phyloP scores from a whole-genome alignment of 2,888 invertebrate species.

The Pterobdella sp. region DNA sequence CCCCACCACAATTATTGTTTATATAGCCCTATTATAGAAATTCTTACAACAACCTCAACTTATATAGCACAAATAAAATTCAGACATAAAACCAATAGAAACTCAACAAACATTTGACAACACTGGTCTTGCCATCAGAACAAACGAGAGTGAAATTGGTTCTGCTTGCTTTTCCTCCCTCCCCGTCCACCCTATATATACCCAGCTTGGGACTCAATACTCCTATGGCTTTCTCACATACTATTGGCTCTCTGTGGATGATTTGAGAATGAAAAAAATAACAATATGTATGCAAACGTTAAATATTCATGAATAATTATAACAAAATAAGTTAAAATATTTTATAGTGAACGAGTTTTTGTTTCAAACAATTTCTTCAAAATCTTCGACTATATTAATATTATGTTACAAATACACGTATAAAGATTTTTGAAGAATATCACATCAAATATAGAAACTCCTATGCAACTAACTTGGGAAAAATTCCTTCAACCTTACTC shows the following conservation, averaged over 20 bases:
- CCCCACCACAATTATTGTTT: neutral
- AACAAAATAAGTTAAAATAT: too few relatives aligned
- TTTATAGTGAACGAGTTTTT: neutral
- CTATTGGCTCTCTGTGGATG: conserved; percentile 68
- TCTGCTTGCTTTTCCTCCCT: conserved; percentile 82
- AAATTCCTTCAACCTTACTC: conserved; percentile 47
- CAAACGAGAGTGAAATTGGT: conserved; percentile 84
- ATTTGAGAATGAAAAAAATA: too few relatives aligned
- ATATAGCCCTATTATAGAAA: neutral
- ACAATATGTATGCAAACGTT: neutral
- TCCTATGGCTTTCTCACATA: conserved; percentile 81
- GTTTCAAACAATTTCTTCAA: neutral
- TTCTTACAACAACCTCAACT: neutral
- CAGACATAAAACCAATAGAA: neutral
- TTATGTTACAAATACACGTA: neutral
- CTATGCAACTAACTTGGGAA: conserved; percentile 44
- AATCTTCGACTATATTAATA: too few relatives aligned
- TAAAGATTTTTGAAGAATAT: neutral
- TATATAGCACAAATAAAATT: neutral
- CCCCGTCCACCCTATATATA: conserved; percentile 64
- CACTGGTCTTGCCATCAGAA: conserved; percentile 79
- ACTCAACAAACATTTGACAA: conserved; percentile 70
- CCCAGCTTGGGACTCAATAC: conserved; percentile 91
- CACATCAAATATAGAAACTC: neutral
- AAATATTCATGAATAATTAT: too few relatives aligned